Base-by-base conservation (phyloP, 2,888 invertebrate genomes). In the Diogma glabrata region DNA sequence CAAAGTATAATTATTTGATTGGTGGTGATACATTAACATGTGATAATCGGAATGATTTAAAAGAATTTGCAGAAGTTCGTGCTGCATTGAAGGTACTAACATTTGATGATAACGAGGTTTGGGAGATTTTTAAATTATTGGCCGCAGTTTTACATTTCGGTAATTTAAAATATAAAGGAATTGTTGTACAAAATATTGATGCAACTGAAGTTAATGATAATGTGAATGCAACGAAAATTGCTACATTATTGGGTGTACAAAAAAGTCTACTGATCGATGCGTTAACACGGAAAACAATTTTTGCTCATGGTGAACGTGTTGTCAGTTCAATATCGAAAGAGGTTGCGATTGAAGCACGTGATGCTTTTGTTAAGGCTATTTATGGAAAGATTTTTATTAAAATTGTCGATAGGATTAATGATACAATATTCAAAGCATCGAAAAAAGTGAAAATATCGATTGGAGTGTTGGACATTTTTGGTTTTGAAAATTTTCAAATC, bases 401-500 rank as follows among this genome's bases (percentile, higher is more conserved):
- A 72, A 87, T 96, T 51, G 89, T 95, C 0, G 80, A 84, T 16
- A 87, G 89, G 68, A 91, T 95, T 56, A 96, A 96, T 65, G 75
- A 78, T 57, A 88, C 92, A 5, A 84, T 95, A 54, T 79, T 77
- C 60, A 82, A 80, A 66, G 77, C 79, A 4, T 76, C 78, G 57
- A 69, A 73, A 24, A 67, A 75, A 1, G 72, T 72, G 2, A 78
- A 81, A 57, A 77, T 75, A 24, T 85, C 87, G 0, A 93, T 96
- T 54, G 95, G 95, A 1, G 88, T 96, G 1, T 73, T 96, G 55
- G 96, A 96, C 66, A 95, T 96, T 58, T 96, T 95, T 64, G 96
- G 96, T 2, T 97, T 96, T 70, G 96, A 96, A 72, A 95, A 94
- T 66, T 95, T 96, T 63, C 80, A 82, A 5, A 76, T 76, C 8